Evolutionary conservation across 2,888 invertebrate species (phyloP), one percentile per base, ranked within the genome.

Genomic region (Tenodera sinensis): DNA sequence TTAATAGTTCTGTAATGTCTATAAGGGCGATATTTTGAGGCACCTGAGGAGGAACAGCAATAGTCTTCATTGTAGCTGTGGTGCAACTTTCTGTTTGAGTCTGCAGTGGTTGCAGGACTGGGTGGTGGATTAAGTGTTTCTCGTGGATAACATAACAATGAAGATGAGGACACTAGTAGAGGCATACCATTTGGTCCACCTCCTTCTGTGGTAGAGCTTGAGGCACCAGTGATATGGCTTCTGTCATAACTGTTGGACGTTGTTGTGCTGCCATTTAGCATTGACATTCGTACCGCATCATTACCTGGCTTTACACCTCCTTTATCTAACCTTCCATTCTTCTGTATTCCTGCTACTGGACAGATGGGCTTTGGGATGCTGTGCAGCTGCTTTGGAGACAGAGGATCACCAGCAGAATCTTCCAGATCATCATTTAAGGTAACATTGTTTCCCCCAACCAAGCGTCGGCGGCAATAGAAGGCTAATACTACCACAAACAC

Each of bases 101-200:
- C 94, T 0, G 95, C 96, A 0, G 97, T 97, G 0, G 96, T 96
- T 25, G 98, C 98, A 0, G 98, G 98, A 93, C 97, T 97, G 3
- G 98, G 98, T 27, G 98, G 98, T 82, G 98, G 98, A 94, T 98
- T 98, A 82, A 98, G 94, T 0, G 97, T 97, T 92, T 97, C 97
- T 89, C 96, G 95, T n/a, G 98, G 97, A 93, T 97, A 97, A 93
- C 94, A 91, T 93, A 94, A 9, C 93, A 94, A 25, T 92, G 94
- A 87, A 4, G 91, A 91, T 0, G 92, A 91, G 9, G 91, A 91
- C 81, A 90, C 85, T 30, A 90, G 84, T 4, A 90, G 84, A 28
- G 91, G 91, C 20, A 89, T 90, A 34, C 89, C 90, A 28, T 84
- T 87, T n/a, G 85, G 84, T n/a, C 47, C 84, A 83, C 90, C 90